Evolutionary conservation across 1,140 invertebrate species (phyloP), one percentile per base, ranked within the genome.

Genomic region (Mesaphorura yosii): DNA sequence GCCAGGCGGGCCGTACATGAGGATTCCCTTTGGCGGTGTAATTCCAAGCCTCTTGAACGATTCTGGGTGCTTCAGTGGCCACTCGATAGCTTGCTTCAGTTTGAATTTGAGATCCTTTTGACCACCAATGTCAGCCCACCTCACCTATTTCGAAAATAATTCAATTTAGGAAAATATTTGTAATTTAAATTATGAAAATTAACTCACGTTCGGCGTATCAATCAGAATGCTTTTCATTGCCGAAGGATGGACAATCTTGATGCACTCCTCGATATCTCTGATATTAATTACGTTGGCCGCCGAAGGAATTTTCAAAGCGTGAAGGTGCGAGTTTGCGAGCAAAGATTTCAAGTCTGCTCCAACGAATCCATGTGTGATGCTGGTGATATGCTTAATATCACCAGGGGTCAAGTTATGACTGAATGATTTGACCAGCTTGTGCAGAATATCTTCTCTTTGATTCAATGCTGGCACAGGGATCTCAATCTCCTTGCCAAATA

Each of bases 1-100:
- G 3, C 95, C 96, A 0, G 96, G 95, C 6, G 96, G 95, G 7
- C 95, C 96, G 71, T 89, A 99, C 72, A 99, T 80, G 12, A 99
- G 71, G 5, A 99, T 81, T 2, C 96, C 95, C 64, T 86, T 85
- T 0, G 94, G 93, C 1, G 94, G 89, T 52, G 80, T 80, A 27
- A 98, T 91, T 7, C 93, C 93, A 48, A 98, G 71, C 42, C 87
- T 79, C 25, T 77, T 68, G 71, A 98, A 98, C 59, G 82, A 84
- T 61, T 96, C 88, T 0, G 89, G 82, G 70, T 94, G 79, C 61
- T 81, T 83, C 15, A 94, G 63, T 0, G 92, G 92, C 89, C 89
- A 94, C 65, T 95, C 90, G 6, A 97, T 82, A 4, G 86, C 81
- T 70, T 97, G 86, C 56, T 80, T 77, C 29, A 98, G 67, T 65